Percentiles rank a stretch among this genome's conserved stretches.
These are phyloP conservation scores for Reticulitermes lucifugus DNA, from an alignment of 2,888 invertebrate species.

Conservation along the genomic window DNA sequence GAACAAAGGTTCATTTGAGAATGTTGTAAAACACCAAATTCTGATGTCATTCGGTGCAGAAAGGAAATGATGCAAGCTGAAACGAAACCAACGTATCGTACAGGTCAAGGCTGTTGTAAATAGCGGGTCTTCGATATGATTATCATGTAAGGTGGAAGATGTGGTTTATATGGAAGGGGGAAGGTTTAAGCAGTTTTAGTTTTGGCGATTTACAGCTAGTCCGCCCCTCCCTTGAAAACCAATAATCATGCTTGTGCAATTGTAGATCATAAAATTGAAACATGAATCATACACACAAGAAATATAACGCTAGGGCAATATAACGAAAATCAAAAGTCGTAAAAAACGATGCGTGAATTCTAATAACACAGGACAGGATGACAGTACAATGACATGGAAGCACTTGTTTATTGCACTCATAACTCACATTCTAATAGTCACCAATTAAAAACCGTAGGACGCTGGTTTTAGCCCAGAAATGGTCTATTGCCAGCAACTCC, in stretches of 20 bases:
- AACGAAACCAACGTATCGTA: too few species aligned
- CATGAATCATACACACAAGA: background rate
- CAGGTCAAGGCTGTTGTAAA: too few species aligned
- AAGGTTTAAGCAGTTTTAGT: background rate
- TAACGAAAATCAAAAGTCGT: slow-evolving; percentile 20
- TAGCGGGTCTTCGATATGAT: too few species aligned
- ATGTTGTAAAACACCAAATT: too few species aligned
- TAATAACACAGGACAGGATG: slow-evolving; percentile 20
- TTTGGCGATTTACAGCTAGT: background rate
- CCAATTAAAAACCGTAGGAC: slow-evolving; percentile 21
- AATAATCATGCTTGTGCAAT: slow-evolving; percentile 11
- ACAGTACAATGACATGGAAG: background rate
- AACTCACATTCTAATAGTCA: slow-evolving; percentile 19
- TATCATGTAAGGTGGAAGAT: too few species aligned
- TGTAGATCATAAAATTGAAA: slow-evolving; percentile 15
- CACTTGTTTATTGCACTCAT: slow-evolving; percentile 26
- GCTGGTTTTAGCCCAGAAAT: too few species aligned
- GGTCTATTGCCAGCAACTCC: too few species aligned
- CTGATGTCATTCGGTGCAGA: too few species aligned
- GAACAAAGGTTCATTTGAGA: too few species aligned
- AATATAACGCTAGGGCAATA: background rate
- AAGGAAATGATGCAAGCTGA: too few species aligned
- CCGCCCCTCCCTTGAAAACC: background rate
- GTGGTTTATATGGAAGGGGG: too few species aligned
- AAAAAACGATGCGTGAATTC: slow-evolving; percentile 41